Conservation (phyloP, 1,140 invertebrate species). For the Heliconius congener region DNA sequence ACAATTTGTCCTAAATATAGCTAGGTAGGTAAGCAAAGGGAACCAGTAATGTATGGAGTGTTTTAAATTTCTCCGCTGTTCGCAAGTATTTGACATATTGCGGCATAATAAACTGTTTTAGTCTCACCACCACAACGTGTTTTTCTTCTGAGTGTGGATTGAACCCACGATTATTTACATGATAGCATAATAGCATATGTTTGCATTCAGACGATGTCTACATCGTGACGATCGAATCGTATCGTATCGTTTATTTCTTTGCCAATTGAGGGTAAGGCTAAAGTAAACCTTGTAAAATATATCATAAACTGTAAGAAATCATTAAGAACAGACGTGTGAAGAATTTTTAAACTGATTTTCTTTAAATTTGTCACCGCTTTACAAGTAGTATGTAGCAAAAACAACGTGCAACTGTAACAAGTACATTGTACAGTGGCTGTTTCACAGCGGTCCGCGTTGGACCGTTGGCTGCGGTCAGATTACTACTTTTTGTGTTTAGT, state of each 20-base stretch:
- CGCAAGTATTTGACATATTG: too few relatives aligned
- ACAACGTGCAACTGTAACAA: constrained; percentile 13
- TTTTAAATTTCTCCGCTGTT: too few relatives aligned
- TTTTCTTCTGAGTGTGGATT: too few relatives aligned
- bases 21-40: too few relatives aligned
- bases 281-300: background rate
- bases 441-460: constrained; percentile 31
- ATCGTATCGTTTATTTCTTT: background rate
- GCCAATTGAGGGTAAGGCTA: background rate
- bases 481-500: constrained; percentile 9
- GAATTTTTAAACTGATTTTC: background rate
- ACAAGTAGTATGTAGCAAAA: background rate
- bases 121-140: too few relatives aligned
- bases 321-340: background rate
- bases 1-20: too few relatives aligned
- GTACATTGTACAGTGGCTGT: constrained; percentile 5
- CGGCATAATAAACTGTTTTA: too few relatives aligned
- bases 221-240: too few relatives aligned
- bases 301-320: background rate
- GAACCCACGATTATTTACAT: too few relatives aligned
- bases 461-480: constrained; percentile 37
- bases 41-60: too few relatives aligned
- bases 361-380: background rate
- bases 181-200: too few relatives aligned
- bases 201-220: too few relatives aligned